These are phyloP conservation scores for Rhabdornis inornatus DNA, from an alignment of 2,113 vertebrate genomes.

Conservation along the genomic window DNA sequence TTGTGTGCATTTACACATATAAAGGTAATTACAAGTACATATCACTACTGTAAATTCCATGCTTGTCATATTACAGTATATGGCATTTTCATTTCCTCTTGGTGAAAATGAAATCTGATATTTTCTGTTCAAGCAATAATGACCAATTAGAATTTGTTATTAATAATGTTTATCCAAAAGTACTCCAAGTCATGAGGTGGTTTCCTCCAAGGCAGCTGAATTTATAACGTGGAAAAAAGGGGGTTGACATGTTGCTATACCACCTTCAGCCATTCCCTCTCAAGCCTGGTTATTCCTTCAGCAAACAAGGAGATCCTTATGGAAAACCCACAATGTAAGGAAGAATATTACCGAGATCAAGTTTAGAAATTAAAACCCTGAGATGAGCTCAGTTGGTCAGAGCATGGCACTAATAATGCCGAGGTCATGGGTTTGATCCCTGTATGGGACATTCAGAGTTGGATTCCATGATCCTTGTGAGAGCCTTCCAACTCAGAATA, in stretches of 20 bases:
- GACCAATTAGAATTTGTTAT: constrained; percentile 41
- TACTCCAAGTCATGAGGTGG: constrained; percentile 2
- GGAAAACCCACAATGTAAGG: neutral
- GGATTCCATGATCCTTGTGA: neutral
- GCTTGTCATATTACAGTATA: constrained; percentile 49
- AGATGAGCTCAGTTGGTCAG: neutral
- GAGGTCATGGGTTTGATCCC: too few species aligned
- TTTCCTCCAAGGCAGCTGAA: constrained; percentile 25
- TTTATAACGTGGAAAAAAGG: constrained; percentile 36
- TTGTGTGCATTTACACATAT: constrained; percentile 61
- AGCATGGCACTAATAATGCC: neutral
- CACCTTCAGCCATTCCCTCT: constrained; percentile 1
- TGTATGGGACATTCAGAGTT: neutral
- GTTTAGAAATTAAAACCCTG: neutral
- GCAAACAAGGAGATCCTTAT: neutral
- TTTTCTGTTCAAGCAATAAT: constrained; percentile 39
- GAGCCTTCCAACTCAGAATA: neutral
- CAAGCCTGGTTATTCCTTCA: neutral
- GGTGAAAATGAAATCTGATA: constrained; percentile 50
- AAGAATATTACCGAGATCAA: neutral
- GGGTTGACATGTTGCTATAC: neutral
- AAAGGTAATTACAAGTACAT: constrained; percentile 56
- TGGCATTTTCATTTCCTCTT: constrained; percentile 64
- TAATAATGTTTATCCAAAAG: constrained; percentile 38
- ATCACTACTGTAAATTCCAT: constrained; percentile 64